Evolutionary conservation across 2,888 invertebrate genomes (phyloP).

Genomic region (Ellobium chinense): DNA sequence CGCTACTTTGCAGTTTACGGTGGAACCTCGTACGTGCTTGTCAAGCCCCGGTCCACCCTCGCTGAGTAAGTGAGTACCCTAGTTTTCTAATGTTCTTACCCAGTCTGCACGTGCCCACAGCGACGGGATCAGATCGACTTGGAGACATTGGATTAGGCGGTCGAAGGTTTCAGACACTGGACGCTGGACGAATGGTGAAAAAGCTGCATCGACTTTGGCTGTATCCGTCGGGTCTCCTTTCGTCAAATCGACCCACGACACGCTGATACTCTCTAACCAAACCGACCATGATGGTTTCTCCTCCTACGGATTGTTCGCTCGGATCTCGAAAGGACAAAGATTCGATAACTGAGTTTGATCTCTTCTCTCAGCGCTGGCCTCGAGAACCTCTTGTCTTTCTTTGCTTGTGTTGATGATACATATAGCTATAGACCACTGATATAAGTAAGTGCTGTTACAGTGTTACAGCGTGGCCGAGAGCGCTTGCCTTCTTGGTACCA

Average conservation of each 20-base stretch:
- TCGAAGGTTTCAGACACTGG: background rate
- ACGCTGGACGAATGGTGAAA: background rate
- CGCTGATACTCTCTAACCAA: background rate
- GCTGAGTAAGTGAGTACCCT: background rate
- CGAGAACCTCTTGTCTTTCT: no score
- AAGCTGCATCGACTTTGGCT: background rate
- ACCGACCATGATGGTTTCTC: background rate
- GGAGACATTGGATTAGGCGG: constrained; percentile 8
- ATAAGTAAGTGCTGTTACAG: no score
- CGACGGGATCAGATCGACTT: background rate
- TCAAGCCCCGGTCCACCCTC: background rate
- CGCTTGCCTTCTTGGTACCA: no score
- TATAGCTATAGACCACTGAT: no score
- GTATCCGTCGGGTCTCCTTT: background rate
- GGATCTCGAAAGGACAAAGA: background rate
- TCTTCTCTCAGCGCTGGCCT: no score
- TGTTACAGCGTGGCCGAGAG: no score
- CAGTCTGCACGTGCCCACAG: constrained; percentile 1
- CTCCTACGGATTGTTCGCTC: background rate
- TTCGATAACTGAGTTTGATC: constrained; percentile 27
- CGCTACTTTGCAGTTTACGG: constrained; percentile 2
- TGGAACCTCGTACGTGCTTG: background rate
- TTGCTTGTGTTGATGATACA: no score
- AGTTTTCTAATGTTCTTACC: background rate
- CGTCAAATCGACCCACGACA: background rate